Evolutionary conservation across 2,113 vertebrate species (phyloP).

Genomic region (Lepisosteus oculatus): DNA sequence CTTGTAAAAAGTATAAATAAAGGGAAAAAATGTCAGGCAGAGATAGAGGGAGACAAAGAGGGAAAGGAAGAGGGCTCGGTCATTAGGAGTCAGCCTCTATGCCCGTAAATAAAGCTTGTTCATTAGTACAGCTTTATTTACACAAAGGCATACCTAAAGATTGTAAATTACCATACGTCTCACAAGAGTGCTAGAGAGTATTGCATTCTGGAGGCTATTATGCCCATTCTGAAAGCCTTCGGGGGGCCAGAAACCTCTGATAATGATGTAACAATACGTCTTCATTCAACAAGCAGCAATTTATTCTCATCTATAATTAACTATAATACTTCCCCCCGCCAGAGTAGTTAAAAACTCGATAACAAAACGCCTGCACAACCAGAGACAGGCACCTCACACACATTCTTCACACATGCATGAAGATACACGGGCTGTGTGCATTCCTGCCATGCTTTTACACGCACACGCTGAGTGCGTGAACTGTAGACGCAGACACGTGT

Average conservation of each 20-base stretch:
- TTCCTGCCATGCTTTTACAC: neutral
- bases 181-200: constrained; percentile 15
- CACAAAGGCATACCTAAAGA: constrained; percentile 20
- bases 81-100: constrained; percentile 11
- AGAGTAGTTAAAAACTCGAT: neutral
- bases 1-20: no score
- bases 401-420: neutral
- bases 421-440: neutral
- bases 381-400: neutral
- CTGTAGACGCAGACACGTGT: neutral
- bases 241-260: constrained; percentile 3
- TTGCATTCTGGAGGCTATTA: constrained; percentile 14
- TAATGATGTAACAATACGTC: neutral
- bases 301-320: constrained; percentile 6
- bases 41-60: constrained; percentile 6
- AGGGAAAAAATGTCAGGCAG: neutral
- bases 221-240: constrained; percentile 5
- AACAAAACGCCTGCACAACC: constrained; percentile 4
- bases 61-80: constrained; percentile 1
- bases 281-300: neutral
- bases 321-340: neutral
- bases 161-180: constrained; percentile 27
- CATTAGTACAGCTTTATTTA: constrained; percentile 25
- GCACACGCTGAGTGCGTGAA: neutral
- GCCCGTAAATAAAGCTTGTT: constrained; percentile 15